These are phyloP conservation scores for Bufotes viridis DNA, from an alignment of 2,797 vertebrate genomes.

Conservation along the genomic window DNA sequence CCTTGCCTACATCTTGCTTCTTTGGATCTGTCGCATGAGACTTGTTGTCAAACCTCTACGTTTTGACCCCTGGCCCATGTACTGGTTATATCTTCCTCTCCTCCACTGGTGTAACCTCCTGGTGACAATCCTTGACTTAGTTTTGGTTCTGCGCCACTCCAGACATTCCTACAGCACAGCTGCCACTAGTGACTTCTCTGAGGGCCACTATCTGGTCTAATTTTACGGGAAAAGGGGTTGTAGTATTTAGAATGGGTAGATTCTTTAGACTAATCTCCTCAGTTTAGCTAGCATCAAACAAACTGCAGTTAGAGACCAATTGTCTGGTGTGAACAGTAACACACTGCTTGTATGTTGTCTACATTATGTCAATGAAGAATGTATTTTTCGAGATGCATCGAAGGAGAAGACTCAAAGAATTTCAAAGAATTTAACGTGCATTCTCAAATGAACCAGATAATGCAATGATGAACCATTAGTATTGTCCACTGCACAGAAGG, in stretches of 20 bases:
- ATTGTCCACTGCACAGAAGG: constrained; percentile 26
- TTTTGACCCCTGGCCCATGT: background rate
- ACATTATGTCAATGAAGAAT: background rate
- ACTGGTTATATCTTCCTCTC: background rate
- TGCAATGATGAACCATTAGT: constrained; percentile 13
- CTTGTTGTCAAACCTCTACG: background rate
- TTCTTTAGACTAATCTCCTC: background rate
- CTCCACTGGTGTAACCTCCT: background rate
- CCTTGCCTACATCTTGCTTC: background rate
- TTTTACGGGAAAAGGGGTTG: background rate
- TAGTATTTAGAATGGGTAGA: background rate
- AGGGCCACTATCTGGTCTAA: background rate
- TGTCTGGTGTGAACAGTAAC: background rate
- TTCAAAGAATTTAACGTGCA: constrained; percentile 1
- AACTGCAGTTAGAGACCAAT: background rate
- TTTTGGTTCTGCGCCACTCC: background rate
- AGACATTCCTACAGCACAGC: background rate
- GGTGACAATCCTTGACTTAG: background rate
- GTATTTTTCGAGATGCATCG: background rate
- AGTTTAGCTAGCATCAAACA: background rate
- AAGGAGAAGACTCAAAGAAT: background rate
- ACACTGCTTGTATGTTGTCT: background rate
- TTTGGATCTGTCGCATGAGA: background rate
- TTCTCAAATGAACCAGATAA: constrained; percentile 7
- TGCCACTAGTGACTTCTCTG: background rate